Conservation (phyloP, 2,113 vertebrate genomes). For the Amblyopsis rosae region DNA sequence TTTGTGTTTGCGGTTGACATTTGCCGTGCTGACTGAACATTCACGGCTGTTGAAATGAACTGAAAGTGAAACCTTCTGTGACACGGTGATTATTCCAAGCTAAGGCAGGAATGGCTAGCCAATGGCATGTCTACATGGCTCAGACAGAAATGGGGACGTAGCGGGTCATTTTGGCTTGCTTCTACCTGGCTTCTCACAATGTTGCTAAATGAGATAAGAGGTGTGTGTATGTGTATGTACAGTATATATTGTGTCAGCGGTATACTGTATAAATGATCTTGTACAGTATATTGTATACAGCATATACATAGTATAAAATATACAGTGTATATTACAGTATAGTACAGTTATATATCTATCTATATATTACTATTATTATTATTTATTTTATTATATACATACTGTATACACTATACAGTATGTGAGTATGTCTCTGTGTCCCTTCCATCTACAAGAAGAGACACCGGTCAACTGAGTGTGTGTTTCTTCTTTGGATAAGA, state of each 20-base stretch:
- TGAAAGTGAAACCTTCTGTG: conserved; percentile 25
- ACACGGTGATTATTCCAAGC: conserved; percentile 55
- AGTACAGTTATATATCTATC: too few species aligned
- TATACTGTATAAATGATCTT: too few species aligned
- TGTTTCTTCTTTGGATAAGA: conserved; percentile 32
- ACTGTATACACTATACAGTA: background rate
- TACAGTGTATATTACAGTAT: too few species aligned
- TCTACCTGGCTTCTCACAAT: conserved; percentile 39
- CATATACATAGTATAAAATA: too few species aligned
- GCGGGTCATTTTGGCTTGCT: conserved; percentile 36
- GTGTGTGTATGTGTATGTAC: conserved; percentile 9
- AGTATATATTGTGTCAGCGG: too few species aligned
- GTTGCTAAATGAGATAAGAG: conserved; percentile 57
- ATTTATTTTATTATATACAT: too few species aligned
- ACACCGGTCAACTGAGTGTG: conserved; percentile 7
- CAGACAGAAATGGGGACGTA: conserved; percentile 29
- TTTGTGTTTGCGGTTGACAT: background rate
- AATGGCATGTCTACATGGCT: conserved; percentile 28
- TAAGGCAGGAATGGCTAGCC: conserved; percentile 24
- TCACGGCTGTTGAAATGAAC: conserved; percentile 23
- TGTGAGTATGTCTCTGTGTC: background rate
- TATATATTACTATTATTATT: too few species aligned
- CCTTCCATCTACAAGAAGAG: conserved; percentile 6
- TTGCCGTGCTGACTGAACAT: conserved; percentile 13
- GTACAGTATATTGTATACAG: too few species aligned